A percentile compares a stretch with the other conserved stretches of the same genome.
Conservation (phyloP, 2,797 vertebrate genomes). For the Clarias laeviceps region DNA sequence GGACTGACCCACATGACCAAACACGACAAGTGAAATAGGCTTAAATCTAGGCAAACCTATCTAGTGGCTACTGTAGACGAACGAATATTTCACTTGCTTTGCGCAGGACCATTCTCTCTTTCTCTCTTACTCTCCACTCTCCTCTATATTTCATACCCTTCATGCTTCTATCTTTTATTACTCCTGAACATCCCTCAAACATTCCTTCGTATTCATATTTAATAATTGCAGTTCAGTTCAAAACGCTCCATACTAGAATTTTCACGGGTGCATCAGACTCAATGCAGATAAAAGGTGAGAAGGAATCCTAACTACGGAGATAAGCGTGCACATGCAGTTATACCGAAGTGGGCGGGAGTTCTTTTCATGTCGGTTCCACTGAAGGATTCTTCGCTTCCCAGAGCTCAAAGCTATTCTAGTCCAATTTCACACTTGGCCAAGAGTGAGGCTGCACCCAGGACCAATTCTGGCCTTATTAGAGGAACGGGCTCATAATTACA, state of each 20-base stretch:
- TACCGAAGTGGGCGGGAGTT: background rate
- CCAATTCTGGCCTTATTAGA: too few relatives aligned
- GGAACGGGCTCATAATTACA: too few relatives aligned
- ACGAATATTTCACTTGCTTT: too few relatives aligned
- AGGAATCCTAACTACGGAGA: background rate
- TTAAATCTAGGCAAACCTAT: too few relatives aligned
- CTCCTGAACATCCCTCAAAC: background rate
- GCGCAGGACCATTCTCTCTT: background rate
- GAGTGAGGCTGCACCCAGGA: too few relatives aligned
- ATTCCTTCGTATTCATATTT: background rate
- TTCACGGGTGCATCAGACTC: background rate
- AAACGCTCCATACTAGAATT: background rate
- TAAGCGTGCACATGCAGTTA: background rate
- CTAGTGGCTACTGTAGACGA: too few relatives aligned
- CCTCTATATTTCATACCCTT: background rate
- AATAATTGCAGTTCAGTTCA: background rate
- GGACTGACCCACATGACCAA: background rate
- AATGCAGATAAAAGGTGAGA: background rate
- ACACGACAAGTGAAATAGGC: too few relatives aligned
- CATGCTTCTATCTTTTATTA: background rate
- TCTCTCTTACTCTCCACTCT: background rate
- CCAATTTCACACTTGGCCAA: too few relatives aligned
- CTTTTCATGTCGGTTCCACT: too few relatives aligned
- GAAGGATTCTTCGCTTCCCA: too few relatives aligned
- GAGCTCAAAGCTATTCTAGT: too few relatives aligned